phyloP scores from a whole-genome alignment of 2,113 vertebrate species.

The Melierax canorus region DNA sequence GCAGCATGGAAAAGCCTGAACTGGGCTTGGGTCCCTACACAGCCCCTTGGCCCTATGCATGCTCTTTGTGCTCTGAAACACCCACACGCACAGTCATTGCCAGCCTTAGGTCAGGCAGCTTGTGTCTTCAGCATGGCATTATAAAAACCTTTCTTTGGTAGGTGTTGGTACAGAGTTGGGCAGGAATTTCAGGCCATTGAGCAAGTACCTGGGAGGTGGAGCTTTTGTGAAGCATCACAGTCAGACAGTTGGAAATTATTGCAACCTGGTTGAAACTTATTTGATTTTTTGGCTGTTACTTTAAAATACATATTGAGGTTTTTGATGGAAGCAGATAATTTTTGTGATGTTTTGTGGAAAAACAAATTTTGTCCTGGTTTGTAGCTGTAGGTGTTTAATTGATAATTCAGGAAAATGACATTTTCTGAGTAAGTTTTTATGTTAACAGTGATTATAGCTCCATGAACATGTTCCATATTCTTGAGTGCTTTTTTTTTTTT shows the following conservation, averaged over 20 bases:
- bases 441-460: not conserved
- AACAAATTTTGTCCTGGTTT: not conserved
- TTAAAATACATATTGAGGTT: not conserved
- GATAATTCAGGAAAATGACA: not conserved
- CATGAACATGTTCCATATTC: not conserved
- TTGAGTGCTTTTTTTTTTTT: not conserved
- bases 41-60: accelerated
- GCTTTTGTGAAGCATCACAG: not conserved
- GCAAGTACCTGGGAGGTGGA: not conserved
- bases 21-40: not conserved
- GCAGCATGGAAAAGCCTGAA: not conserved
- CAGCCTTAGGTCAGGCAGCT: not conserved
- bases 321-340: not conserved
- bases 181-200: not conserved
- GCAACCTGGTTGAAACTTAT: not conserved
- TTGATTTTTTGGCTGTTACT: not conserved
- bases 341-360: not conserved
- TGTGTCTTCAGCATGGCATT: not conserved
- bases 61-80: not conserved
- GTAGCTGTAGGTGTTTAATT: not conserved
- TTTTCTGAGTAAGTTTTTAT: not conserved
- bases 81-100: accelerated
- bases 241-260: not conserved
- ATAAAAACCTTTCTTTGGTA: not conserved
- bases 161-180: not conserved